Evolutionary conservation across 2,888 invertebrate species (phyloP).

Genomic region (Pediacus dermestoides): DNA sequence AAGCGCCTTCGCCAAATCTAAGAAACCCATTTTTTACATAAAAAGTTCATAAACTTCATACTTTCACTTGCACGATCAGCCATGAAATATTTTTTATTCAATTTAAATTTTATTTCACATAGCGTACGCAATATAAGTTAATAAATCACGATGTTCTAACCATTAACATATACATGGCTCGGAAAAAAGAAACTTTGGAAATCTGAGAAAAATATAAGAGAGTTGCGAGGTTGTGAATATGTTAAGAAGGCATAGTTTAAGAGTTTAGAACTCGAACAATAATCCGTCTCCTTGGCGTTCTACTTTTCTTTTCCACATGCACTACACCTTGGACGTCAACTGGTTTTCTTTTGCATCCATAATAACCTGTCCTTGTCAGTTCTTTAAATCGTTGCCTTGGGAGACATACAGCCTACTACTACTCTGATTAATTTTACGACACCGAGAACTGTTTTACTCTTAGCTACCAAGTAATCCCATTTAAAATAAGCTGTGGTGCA

Average conservation of each 20-base stretch:
- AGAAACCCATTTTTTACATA: no score
- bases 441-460: slow-evolving; percentile 23
- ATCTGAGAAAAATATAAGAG: background rate
- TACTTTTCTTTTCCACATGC: slow-evolving; percentile 14
- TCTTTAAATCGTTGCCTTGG: slow-evolving; percentile 19
- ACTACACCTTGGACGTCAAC: slow-evolving; percentile 4
- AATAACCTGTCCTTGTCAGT: slow-evolving; percentile 16
- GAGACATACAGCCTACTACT: slow-evolving; percentile 18
- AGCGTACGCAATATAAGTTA: no score
- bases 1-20: no score
- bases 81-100: no score
- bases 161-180: no score
- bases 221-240: slow-evolving; percentile 9
- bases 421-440: slow-evolving; percentile 28
- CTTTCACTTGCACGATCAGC: no score
- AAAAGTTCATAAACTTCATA: no score
- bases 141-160: no score
- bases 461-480: slow-evolving; percentile 20
- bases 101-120: no score
- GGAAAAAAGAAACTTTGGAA: no score
- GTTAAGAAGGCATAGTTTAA: slow-evolving; percentile 15
- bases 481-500: no score
- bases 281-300: slow-evolving; percentile 13
- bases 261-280: slow-evolving; percentile 12
- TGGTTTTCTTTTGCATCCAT: slow-evolving; percentile 4